phyloP scores from a whole-genome alignment of 2,113 vertebrate genomes.

The Microtus pennsylvanicus region DNA sequence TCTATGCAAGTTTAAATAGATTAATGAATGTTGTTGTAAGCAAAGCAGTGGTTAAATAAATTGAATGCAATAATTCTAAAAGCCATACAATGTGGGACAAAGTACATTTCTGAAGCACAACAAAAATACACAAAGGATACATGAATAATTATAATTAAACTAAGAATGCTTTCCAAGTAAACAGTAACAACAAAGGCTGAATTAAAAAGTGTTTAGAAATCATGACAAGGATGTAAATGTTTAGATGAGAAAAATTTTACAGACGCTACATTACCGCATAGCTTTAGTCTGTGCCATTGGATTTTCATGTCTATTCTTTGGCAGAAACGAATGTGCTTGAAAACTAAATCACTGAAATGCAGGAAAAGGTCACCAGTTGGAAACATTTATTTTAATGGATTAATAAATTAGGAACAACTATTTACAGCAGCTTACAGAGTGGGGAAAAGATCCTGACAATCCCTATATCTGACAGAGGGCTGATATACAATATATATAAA shows the following conservation, averaged over 20 bases:
- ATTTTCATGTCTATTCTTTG: neutral
- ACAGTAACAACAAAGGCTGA: neutral
- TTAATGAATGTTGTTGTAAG: slow-evolving; percentile 46
- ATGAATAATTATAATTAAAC: slow-evolving; percentile 7
- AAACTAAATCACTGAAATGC: neutral
- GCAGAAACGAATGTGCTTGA: neutral
- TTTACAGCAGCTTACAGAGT: too few relatives aligned
- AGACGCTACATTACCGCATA: neutral
- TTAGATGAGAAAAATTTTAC: neutral
- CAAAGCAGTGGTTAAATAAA: neutral
- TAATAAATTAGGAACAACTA: neutral
- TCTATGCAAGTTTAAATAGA: slow-evolving; percentile 34
- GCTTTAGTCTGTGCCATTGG: neutral
- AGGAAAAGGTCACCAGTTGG: neutral
- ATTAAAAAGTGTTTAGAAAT: slow-evolving; percentile 28
- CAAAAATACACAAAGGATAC: neutral
- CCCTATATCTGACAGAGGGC: too few relatives aligned
- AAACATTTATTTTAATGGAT: neutral
- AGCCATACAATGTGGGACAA: neutral
- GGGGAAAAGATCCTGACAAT: too few relatives aligned
- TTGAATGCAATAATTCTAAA: slow-evolving; percentile 5
- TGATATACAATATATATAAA: too few relatives aligned
- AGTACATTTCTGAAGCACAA: neutral
- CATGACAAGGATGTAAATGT: neutral
- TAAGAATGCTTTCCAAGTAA: neutral